These are phyloP conservation scores for Drosophila cardini DNA, from an alignment of 1,140 invertebrate genomes.

Conservation along the genomic window DNA sequence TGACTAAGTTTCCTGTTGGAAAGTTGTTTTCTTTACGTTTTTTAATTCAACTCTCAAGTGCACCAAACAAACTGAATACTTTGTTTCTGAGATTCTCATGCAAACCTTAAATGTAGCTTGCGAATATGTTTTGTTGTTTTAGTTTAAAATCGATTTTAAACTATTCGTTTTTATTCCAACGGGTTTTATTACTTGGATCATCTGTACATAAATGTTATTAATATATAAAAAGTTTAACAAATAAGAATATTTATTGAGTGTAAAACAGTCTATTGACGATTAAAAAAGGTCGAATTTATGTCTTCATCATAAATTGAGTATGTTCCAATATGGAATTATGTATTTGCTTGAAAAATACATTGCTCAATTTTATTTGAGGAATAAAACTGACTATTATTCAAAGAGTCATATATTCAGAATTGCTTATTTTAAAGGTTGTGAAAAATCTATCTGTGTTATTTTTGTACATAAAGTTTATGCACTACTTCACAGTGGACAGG, in stretches of 20 bases:
- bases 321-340: too few species aligned
- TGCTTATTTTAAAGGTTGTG: too few species aligned
- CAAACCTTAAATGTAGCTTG: conserved; percentile 65
- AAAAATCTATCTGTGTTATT: neutral
- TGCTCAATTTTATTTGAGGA: too few species aligned
- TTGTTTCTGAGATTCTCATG: conserved; percentile 58
- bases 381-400: too few species aligned
- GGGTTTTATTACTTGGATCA: conserved; percentile 29
- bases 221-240: too few species aligned
- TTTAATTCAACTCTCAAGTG: conserved; percentile 43
- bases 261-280: too few species aligned
- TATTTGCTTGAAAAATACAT: too few species aligned
- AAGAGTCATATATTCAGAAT: too few species aligned
- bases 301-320: too few species aligned
- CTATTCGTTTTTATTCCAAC: conserved; percentile 17
- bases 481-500: neutral
- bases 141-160: conserved; percentile 15
- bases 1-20: conserved; percentile 19
- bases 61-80: conserved; percentile 49
- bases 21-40: conserved; percentile 8
- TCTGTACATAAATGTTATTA: conserved; percentile 30
- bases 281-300: too few species aligned
- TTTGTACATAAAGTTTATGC: neutral
- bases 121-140: conserved; percentile 31
- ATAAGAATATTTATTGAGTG: too few species aligned